Evolutionary conservation across 2,888 invertebrate species (phyloP).

Genomic region (Platycnemis pennipes): DNA sequence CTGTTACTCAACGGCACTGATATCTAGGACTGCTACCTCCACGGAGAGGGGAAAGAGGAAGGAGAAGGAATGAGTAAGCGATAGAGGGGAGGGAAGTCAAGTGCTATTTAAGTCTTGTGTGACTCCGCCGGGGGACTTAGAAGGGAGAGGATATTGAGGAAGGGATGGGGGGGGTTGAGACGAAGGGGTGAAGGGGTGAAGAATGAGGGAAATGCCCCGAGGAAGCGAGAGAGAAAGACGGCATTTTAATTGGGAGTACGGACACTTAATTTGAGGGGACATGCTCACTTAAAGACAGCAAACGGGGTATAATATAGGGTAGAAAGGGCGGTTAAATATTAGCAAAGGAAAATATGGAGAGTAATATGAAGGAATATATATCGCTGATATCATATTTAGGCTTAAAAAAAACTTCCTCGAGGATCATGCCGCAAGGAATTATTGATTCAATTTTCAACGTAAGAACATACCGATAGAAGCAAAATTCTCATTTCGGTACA

Average conservation of each 20-base stretch:
- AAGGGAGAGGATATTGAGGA: background rate
- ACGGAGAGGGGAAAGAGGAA: slow-evolving; percentile 24
- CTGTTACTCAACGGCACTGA: slow-evolving; percentile 52
- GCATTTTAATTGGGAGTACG: background rate
- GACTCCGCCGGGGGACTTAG: slow-evolving; percentile 8
- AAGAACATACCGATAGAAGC: too few relatives aligned
- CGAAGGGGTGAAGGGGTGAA: background rate
- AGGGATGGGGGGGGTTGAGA: background rate
- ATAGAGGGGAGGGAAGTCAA: slow-evolving; percentile 68
- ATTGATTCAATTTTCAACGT: too few relatives aligned
- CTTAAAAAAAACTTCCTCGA: background rate
- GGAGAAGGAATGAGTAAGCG: background rate
- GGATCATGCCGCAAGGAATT: background rate
- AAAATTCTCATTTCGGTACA: too few relatives aligned
- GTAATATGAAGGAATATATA: background rate
- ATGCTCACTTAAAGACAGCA: background rate
- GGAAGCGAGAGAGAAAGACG: slow-evolving; percentile 19
- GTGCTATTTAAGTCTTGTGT: slow-evolving; percentile 58
- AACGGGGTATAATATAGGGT: background rate
- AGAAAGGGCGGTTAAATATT: background rate
- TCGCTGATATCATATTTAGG: background rate
- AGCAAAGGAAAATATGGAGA: too few relatives aligned
- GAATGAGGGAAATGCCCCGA: background rate
- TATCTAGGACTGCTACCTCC: slow-evolving; percentile 38
- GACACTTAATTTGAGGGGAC: background rate